These are phyloP conservation scores for Mormoops blainvillei DNA, from an alignment of 2,113 vertebrate genomes.

Conservation along the genomic window DNA sequence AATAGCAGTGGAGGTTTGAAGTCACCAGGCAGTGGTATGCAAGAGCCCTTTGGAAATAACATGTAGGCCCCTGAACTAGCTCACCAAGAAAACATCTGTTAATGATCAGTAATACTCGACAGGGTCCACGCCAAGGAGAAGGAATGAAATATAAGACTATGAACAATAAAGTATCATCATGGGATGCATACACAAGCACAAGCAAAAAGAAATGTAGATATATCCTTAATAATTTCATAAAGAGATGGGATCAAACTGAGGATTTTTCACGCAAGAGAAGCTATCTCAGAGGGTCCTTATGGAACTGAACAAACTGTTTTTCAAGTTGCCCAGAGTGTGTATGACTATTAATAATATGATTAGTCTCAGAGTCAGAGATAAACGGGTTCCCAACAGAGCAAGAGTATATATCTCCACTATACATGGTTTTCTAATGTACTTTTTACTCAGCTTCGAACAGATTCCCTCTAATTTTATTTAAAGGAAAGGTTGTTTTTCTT, in stretches of 20 bases:
- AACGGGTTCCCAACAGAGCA: conserved; percentile 73
- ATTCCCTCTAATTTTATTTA: conserved; percentile 49
- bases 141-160: not conserved
- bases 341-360: conserved; percentile 83
- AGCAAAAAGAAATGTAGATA: not conserved
- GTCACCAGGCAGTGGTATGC: not conserved
- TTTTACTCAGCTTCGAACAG: not conserved
- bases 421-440: conserved; percentile 10
- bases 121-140: not conserved
- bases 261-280: conserved; percentile 74
- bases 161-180: conserved; percentile 32
- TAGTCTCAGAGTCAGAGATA: conserved; percentile 67
- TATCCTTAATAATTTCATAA: conserved; percentile 25
- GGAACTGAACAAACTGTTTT: conserved; percentile 78
- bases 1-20: not conserved
- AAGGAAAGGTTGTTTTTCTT: conserved; percentile 26
- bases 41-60: not conserved
- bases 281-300: conserved; percentile 76
- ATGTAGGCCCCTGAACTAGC: not conserved
- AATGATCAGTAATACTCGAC: not conserved
- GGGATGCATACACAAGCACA: not conserved
- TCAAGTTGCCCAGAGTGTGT: conserved; percentile 73
- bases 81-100: not conserved
- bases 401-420: not conserved
- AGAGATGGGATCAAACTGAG: conserved; percentile 27